A percentile compares a stretch with the other conserved stretches of the same genome.
Conservation (phyloP, 2,113 vertebrate species). For the Nannospalax galili region DNA sequence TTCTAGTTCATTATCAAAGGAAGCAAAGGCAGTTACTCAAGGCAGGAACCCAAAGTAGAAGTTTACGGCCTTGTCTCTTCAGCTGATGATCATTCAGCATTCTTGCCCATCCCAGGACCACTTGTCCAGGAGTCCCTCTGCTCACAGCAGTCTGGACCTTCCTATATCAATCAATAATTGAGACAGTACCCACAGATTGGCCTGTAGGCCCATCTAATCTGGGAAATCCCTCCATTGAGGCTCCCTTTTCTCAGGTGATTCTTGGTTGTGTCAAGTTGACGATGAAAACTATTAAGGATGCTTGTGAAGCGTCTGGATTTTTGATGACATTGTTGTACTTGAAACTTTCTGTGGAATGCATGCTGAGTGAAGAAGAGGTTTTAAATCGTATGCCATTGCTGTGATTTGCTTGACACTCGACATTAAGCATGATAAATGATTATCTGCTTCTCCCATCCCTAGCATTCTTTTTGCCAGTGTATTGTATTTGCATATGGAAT, state of each 20-base stretch:
- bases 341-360: not conserved
- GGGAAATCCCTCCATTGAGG: not conserved
- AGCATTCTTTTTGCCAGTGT: not conserved
- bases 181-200: not conserved
- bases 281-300: not conserved
- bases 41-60: not conserved
- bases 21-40: no score
- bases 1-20: not conserved
- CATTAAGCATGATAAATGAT: not conserved
- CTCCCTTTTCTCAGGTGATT: not conserved
- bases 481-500: not conserved
- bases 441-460: not conserved
- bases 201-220: not conserved
- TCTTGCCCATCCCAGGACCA: not conserved
- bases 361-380: not conserved
- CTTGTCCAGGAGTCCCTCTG: accelerated
- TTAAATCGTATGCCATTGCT: not conserved
- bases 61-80: not conserved
- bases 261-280: no score
- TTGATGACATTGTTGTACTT: no score
- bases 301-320: no score
- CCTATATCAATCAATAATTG: not conserved
- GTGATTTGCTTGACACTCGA: slow-evolving; percentile 23
- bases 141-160: no score
- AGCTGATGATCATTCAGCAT: not conserved